A percentile compares a stretch with the other conserved stretches of the same genome.
Evolutionary conservation across 2,113 vertebrate genomes (phyloP).

Genomic region (Diphyllodes magnificus): DNA sequence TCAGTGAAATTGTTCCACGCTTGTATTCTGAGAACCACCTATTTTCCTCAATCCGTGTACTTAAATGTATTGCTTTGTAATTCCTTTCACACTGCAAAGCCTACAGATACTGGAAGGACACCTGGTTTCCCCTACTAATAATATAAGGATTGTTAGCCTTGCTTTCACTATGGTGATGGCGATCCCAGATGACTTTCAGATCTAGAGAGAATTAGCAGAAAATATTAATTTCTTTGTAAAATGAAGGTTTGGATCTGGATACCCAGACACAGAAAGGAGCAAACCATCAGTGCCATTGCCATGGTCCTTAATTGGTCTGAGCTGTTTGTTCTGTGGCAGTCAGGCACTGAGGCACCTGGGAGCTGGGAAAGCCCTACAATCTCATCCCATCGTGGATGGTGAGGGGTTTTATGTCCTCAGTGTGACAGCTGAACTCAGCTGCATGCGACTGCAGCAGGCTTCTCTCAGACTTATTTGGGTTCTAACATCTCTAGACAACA

Average conservation of each 20-base stretch:
- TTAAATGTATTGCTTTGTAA: not conserved
- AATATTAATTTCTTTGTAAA: not conserved
- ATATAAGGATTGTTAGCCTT: not conserved
- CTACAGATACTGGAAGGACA: not conserved
- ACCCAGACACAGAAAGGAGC: not conserved
- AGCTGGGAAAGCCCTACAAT: not conserved
- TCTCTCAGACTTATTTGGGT: not conserved
- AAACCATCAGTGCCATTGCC: not conserved
- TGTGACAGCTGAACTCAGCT: not conserved
- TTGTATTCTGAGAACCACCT: not conserved
- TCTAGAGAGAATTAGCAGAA: not conserved
- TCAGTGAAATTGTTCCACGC: not conserved
- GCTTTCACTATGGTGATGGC: not conserved
- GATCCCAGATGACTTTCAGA: not conserved
- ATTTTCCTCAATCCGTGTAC: not conserved
- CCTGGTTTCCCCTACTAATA: not conserved
- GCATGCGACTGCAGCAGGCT: not conserved
- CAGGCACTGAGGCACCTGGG: fast-evolving
- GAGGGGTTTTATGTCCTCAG: not conserved
- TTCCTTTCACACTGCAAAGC: not conserved
- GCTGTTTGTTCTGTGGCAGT: not conserved
- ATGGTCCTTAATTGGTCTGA: not conserved
- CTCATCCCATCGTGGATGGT: fast-evolving
- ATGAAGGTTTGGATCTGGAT: not conserved
- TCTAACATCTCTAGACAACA: not conserved